Evolutionary conservation across 2,888 invertebrate species (phyloP).

Genomic region (Drosophila heteroneura): DNA sequence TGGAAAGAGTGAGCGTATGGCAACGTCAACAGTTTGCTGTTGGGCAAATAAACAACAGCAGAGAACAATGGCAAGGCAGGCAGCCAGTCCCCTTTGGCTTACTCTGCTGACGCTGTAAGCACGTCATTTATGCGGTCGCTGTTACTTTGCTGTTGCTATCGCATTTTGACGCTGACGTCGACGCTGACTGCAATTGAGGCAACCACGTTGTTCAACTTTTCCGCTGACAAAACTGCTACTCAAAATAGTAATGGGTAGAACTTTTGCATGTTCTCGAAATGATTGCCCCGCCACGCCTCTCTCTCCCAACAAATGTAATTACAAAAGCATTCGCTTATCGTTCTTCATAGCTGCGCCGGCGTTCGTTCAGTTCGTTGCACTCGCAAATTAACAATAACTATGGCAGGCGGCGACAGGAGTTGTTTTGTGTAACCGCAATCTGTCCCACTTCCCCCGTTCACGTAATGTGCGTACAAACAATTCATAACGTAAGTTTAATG

Average conservation of each 20-base stretch:
- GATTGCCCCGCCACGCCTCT: slow-evolving; percentile 19
- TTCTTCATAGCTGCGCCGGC: slow-evolving; percentile 42
- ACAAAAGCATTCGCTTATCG: slow-evolving; percentile 69
- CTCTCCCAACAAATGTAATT: slow-evolving; percentile 63
- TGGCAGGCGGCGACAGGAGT: slow-evolving; percentile 15
- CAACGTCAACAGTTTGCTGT: slow-evolving; percentile 74
- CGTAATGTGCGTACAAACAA: slow-evolving; percentile 1
- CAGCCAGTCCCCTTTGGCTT: slow-evolving; percentile 46
- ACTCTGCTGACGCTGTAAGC: slow-evolving; percentile 41
- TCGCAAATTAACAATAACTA: slow-evolving; percentile 64
- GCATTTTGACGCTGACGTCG: slow-evolving; percentile 58
- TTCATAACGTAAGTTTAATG: slow-evolving; percentile 42
- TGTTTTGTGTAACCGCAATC: slow-evolving; percentile 44
- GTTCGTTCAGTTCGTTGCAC: slow-evolving; percentile 71
- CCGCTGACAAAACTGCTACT: slow-evolving; percentile 70
- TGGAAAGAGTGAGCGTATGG: slow-evolving; percentile 46
- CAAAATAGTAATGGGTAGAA: slow-evolving; percentile 60
- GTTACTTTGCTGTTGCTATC: slow-evolving; percentile 60
- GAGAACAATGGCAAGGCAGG: slow-evolving; percentile 40
- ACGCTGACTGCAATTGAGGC: slow-evolving; percentile 24
- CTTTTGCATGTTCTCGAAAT: slow-evolving; percentile 54
- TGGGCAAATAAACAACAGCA: slow-evolving; percentile 66
- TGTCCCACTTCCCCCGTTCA: slow-evolving; percentile 41
- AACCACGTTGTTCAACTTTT: slow-evolving; percentile 63
- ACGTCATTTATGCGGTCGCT: slow-evolving; percentile 66